These are phyloP conservation scores for Cordylochernes scorpioides DNA, from an alignment of 2,888 invertebrate species.

Conservation along the genomic window DNA sequence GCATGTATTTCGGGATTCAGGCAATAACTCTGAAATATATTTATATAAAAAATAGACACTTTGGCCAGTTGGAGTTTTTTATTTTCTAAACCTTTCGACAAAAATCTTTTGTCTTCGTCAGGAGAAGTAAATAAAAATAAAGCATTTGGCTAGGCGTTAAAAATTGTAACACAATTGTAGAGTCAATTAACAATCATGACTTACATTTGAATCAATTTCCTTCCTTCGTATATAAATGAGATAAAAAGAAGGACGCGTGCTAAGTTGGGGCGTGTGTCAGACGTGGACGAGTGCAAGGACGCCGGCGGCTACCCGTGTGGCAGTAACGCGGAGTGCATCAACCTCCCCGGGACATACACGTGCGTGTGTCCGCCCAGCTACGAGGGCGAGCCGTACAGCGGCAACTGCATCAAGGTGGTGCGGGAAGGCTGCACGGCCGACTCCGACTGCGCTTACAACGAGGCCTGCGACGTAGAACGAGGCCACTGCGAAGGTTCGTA, in stretches of 20 bases:
- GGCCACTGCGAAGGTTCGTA: slow-evolving; percentile 27
- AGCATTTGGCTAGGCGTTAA: background rate
- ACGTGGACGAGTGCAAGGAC: slow-evolving; percentile 55
- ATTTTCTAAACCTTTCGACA: too few species aligned
- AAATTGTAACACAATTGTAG: background rate
- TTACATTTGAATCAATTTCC: background rate
- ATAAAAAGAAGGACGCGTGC: background rate
- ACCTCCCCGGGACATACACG: slow-evolving; percentile 36
- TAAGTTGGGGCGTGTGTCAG: too few species aligned
- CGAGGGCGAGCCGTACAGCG: slow-evolving; percentile 16
- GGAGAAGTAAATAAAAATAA: background rate
- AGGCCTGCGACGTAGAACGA: slow-evolving; percentile 25
- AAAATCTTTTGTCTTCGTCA: too few species aligned
- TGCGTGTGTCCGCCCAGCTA: slow-evolving; percentile 15
- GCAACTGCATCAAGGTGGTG: slow-evolving; percentile 6
- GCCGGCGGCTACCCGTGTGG: slow-evolving; percentile 43
- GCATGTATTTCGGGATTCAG: too few species aligned
- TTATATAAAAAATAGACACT: too few species aligned
- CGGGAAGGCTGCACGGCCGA: slow-evolving; percentile 12
- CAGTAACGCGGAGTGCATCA: slow-evolving; percentile 59
- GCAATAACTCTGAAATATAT: too few species aligned
- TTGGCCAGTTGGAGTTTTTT: too few species aligned
- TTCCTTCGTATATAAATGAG: slow-evolving; percentile 1
- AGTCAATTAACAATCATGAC: background rate
- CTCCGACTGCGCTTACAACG: slow-evolving; percentile 13